Base-by-base conservation (phyloP, 2,888 invertebrate genomes). In the Zele albiditarsus region DNA sequence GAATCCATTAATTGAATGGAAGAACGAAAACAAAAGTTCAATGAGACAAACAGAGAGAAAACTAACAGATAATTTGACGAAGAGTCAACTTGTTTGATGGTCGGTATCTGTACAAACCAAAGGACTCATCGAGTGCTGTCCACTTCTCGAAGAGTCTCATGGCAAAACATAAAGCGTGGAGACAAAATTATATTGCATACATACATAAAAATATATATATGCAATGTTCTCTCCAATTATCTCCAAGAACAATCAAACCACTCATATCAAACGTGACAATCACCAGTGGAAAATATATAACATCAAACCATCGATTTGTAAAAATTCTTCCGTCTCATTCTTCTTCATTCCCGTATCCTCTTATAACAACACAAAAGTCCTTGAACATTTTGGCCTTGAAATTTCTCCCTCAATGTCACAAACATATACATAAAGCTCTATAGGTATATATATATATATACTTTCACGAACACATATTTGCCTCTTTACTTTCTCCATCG, bases 401-500 rank as follows among this genome's bases (percentile, higher is more conserved):
- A 65, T 6, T 23, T 25, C 23, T 53, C 33, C 25, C 33, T 46
- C 38, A 67, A 25, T 67, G 23, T 42, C 66, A 46, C 25, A 16
- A 20, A 25, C 49, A 27, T 25, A 23, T 67, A 42, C 12, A 71
- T 70, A 46, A 42, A 66, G 53, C 25, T 33, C 60, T 75, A 69
- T 38, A 49, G n/a, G 16, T 65, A 69, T 58, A 53, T 73, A 68
- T 49, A 49, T 31, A 14, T 60, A 46, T 68, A 27, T 38, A 71
- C 57, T 38, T 69, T 58, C 67, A 72, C 57, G 57, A 46, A 53
- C 69, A 33, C 63, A 53, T 67, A 73, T 53, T 20, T 42, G 72
- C 71, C 75, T 74, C 73, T 66, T 79, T 58, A 75, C 70, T 78
- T 73, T 74, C 69, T 69, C 69, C 53, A 72, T 20, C 53, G 53